phyloP scores from a whole-genome alignment of 2,888 invertebrate genomes.

The Axea sp. region DNA sequence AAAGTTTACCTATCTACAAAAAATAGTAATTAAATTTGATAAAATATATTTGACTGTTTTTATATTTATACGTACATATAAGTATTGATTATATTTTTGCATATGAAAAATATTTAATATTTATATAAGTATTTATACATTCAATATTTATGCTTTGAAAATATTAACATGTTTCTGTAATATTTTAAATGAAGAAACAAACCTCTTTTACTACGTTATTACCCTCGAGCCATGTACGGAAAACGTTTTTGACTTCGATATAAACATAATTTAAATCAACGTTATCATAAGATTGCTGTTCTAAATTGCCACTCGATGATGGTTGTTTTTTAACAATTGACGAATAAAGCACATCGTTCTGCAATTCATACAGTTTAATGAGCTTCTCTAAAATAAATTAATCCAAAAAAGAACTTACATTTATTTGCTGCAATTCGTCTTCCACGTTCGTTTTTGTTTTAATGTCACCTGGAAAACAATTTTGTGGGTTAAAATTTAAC shows the following conservation, averaged over 20 bases:
- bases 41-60: no score
- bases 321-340: constrained; percentile 71
- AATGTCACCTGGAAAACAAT: constrained; percentile 5
- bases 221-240: constrained; percentile 86
- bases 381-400: background rate
- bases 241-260: constrained; percentile 85
- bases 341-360: constrained; percentile 56
- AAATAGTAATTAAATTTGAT: no score
- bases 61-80: no score
- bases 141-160: no score
- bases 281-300: constrained; percentile 66
- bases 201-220: constrained; percentile 80
- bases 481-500: background rate
- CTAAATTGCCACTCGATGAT: constrained; percentile 35
- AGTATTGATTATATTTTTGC: no score
- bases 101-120: no score
- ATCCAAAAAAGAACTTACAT: background rate
- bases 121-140: no score
- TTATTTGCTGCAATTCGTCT: background rate
- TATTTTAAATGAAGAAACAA: no score
- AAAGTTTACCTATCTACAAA: constrained; percentile 81
- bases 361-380: constrained; percentile 5
- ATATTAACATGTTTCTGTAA: no score
- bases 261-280: constrained; percentile 90
- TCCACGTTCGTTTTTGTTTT: background rate